Base-by-base conservation (phyloP, 2,888 invertebrate species). In the Drosophila mercatorum region DNA sequence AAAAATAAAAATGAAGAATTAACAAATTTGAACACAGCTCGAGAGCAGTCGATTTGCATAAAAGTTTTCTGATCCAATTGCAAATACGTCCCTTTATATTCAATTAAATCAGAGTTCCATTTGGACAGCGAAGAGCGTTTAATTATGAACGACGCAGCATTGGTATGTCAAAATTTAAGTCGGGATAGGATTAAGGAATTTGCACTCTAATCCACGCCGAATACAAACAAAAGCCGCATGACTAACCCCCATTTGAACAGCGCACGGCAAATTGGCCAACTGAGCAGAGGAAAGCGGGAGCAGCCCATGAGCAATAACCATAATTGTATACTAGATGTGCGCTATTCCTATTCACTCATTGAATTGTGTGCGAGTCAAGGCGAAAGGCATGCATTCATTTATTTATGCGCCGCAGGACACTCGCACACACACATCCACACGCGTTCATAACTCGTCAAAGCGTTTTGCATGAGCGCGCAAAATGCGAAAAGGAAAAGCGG, bases 351-450 rank as follows among this genome's bases (percentile, higher is more conserved):
- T 61, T 55, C 60, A 65, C 63, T 56, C 57, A 58, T 67, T 59
- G 40, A 56, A 60, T 69, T 76, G 61, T 71, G 62, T 72, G 63
- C 66, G 76, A 78, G 68, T 81, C 72, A 69, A 78, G 72, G 72
- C 70, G 44, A 72, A 79, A 77, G 40, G 73, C 87, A 74, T 71
- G 83, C 74, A 83, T 82, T 82, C 75, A 72, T 84, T 70, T 77
- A 84, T 80, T 75, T 74, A 74, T 64, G 73, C 89, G 84, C 84
- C 81, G 84, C 87, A 86, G 84, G 88, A 86, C 60, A 83, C 66
- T 67, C 66, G 57, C 38, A 22, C 55, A 51, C 49, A 64, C 5
- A 65, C 34, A 76, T 57, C 41, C 2, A 65, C 51, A 41, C 43
- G 64, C 56, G 57, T 65, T 69, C 68, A 69, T 60, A 53, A 51